Percentiles rank a stretch among this genome's conserved stretches.
Evolutionary conservation across 2,888 invertebrate genomes (phyloP).

Genomic region (Calameuta idolon): DNA sequence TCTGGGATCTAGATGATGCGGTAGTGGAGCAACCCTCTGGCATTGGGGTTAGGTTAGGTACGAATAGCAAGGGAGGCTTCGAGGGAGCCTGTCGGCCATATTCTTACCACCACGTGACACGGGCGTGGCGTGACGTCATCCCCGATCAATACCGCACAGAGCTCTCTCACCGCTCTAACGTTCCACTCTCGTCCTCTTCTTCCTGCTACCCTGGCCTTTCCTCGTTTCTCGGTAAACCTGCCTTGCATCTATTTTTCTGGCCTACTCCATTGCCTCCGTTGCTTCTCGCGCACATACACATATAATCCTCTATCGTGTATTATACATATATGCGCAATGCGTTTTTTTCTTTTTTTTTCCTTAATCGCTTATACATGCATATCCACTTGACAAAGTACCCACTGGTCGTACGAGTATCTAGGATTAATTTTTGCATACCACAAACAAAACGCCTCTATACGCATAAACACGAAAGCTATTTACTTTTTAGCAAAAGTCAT

Average conservation of each 20-base stretch:
- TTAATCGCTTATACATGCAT: neutral
- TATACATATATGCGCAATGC: neutral
- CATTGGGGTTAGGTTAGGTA: slow-evolving; percentile 32
- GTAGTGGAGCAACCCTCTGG: slow-evolving; percentile 11
- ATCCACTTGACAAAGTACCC: neutral
- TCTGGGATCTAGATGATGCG: slow-evolving; percentile 20
- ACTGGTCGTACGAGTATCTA: neutral
- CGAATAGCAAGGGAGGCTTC: slow-evolving; percentile 15
- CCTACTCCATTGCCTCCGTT: slow-evolving; percentile 33
- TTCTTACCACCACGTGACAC: slow-evolving; percentile 63
- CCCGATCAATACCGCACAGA: slow-evolving; percentile 61
- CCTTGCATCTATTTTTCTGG: slow-evolving; percentile 27
- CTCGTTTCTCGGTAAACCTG: slow-evolving; percentile 8
- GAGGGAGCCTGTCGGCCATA: slow-evolving; percentile 52
- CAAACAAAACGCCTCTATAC: neutral
- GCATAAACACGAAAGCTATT: neutral
- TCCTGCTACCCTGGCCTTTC: neutral
- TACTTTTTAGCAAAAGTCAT: neutral
- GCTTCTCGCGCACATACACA: neutral
- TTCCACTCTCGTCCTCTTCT: neutral
- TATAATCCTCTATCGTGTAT: slow-evolving; percentile 5
- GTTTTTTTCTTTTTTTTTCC: neutral
- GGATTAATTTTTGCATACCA: neutral
- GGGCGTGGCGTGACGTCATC: slow-evolving; percentile 65
- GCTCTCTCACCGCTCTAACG: slow-evolving; percentile 4